phyloP scores from a whole-genome alignment of 2,888 invertebrate species.

The Coleophora deauratella region DNA sequence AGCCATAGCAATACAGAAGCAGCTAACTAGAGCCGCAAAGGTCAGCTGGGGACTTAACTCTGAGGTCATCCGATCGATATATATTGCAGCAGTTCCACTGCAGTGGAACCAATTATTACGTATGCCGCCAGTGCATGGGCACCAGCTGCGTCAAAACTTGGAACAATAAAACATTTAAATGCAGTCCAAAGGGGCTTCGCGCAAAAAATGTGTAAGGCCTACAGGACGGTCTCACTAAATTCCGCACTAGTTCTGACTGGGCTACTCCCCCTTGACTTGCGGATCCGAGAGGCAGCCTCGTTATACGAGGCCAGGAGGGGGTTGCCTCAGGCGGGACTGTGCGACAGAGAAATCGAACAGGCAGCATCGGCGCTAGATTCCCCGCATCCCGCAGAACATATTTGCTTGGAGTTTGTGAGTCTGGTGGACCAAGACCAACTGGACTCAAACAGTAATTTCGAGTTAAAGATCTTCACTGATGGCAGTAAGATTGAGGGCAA shows the following conservation, averaged over 20 bases:
- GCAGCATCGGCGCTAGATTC: too few relatives aligned
- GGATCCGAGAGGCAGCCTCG: not conserved
- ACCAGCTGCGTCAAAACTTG: not conserved
- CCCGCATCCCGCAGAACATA: not conserved
- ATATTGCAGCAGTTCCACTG: not conserved
- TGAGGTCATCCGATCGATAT: not conserved
- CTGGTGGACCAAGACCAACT: not conserved
- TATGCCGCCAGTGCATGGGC: constrained; percentile 1
- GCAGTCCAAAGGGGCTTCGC: constrained; percentile 2
- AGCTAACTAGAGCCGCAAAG: constrained; percentile 5
- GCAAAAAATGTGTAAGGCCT: constrained; percentile 1
- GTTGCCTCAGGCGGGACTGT: not conserved
- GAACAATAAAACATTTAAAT: not conserved
- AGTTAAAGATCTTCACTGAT: not conserved
- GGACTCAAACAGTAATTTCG: not conserved
- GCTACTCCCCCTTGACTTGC: constrained; percentile 11
- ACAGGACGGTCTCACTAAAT: constrained; percentile 5
- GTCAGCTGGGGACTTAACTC: constrained; percentile 6
- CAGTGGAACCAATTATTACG: not conserved
- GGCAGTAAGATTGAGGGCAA: not conserved
- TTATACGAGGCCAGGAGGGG: not conserved
- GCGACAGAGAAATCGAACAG: not conserved
- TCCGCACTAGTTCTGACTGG: constrained; percentile 8
- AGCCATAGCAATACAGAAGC: constrained; percentile 3
- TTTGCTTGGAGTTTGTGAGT: not conserved